These are phyloP conservation scores for Dicrostonyx torquatus DNA, from an alignment of 2,797 vertebrate genomes.

Conservation along the genomic window DNA sequence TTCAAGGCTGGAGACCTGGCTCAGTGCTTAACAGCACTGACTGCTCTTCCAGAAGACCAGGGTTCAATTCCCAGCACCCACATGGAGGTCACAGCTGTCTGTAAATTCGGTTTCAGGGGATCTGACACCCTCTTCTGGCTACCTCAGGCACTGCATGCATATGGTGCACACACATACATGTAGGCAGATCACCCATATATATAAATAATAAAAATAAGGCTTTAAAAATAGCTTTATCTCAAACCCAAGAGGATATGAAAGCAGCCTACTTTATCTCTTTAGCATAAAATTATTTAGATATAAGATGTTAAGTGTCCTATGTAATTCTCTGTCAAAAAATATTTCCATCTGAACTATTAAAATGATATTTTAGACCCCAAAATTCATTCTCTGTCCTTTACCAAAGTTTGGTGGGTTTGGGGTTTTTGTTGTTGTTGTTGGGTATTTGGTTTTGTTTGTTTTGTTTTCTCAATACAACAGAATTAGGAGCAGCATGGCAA, in stretches of 20 bases:
- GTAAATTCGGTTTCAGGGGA: neutral
- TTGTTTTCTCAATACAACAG: neutral
- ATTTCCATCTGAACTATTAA: conserved; percentile 30
- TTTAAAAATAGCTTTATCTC: conserved; percentile 12
- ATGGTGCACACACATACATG: neutral
- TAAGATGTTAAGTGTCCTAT: conserved; percentile 12
- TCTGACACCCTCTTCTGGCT: neutral
- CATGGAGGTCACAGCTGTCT: neutral
- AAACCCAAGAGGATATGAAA: neutral
- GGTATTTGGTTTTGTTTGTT: neutral
- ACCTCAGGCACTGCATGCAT: neutral
- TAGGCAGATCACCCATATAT: neutral
- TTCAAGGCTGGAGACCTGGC: neutral
- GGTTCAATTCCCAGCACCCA: neutral
- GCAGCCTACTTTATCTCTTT: neutral
- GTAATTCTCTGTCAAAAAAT: conserved; percentile 21
- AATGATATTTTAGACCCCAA: conserved; percentile 1
- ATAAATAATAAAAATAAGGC: neutral
- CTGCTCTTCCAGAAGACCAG: neutral
- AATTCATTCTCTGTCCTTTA: neutral
- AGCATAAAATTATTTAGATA: conserved; percentile 34
- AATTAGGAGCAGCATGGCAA: neutral
- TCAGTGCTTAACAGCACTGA: neutral
- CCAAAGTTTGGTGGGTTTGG: neutral
- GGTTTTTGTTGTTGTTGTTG: too few relatives aligned